Evolutionary conservation across 1,140 invertebrate species (phyloP), one percentile per base, ranked within the genome.

Genomic region (Planococcus citri): DNA sequence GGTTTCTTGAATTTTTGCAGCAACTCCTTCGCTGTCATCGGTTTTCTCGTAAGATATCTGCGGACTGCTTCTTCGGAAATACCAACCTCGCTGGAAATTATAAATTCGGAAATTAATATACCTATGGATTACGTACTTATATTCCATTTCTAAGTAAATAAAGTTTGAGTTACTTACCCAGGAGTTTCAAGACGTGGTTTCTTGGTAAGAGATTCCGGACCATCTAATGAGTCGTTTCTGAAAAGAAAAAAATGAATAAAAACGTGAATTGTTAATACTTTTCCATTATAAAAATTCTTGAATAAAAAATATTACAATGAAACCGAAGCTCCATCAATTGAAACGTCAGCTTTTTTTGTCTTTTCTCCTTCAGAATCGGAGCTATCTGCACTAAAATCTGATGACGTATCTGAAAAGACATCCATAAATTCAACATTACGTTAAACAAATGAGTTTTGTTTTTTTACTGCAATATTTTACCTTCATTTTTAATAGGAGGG

Each of bases 1-100:
- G 95, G 95, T 22, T 90, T 91, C 78, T 94, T 95, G 79, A 97
- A 96, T 80, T 97, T 97, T 58, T 94, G 91, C 6, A 97, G 77
- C 17, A 98, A 78, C 77, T 97, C 94, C 0, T 92, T 96, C 0
- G 94, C 91, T 0, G 95, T 97, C 88, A 97, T 95, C 1, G 95
- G 95, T 76, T 97, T 97, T 0, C 95, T 83, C 75, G 91, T 90
- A 20, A 98, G 80, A 78, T 98, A 98, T 20, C 94, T 83, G 21
- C 93, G 82, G 4, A 98, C 93, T 0, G 92, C 89, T 74, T 97
- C 95, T 79, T 98, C 95, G 1, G 91, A 93, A 20, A 96, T 92
- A 22, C 92, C 92, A 74, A 91, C 92, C 75, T 91, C 64, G 25
- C 27, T 27, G 64, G 24, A 68, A 68, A 68, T 17, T 20, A 33